These are phyloP conservation scores for Noctilio leporinus DNA, from an alignment of 2,113 vertebrate genomes.

Conservation along the genomic window DNA sequence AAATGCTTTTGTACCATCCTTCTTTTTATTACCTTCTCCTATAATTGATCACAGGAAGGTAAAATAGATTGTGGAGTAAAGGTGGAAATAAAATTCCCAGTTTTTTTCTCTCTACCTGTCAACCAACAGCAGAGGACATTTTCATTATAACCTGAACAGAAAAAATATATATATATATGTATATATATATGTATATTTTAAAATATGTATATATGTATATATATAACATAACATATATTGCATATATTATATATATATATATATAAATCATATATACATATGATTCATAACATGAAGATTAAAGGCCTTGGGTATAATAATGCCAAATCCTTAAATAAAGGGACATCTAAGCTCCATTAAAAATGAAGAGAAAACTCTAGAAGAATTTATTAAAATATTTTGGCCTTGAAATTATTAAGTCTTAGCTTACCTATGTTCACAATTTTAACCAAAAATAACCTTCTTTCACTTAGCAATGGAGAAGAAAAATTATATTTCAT, in stretches of 20 bases:
- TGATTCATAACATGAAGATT: slow-evolving; percentile 36
- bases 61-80: not conserved
- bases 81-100: not conserved
- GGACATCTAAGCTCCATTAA: slow-evolving; percentile 18
- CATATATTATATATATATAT: not conserved
- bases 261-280: no score
- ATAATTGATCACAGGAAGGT: not conserved
- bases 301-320: slow-evolving; percentile 29
- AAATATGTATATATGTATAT: not conserved
- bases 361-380: slow-evolving; percentile 4
- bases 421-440: not conserved
- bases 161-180: not conserved
- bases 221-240: no score
- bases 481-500: not conserved
- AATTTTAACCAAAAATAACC: slow-evolving; percentile 31
- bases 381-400: slow-evolving; percentile 19
- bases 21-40: not conserved
- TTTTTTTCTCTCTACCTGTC: not conserved
- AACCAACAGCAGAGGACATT: not conserved
- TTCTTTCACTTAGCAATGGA: not conserved
- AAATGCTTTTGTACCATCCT: not conserved
- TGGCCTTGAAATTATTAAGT: not conserved
- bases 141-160: slow-evolving; percentile 17
- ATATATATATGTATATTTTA: not conserved
- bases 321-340: slow-evolving; percentile 55